Evolutionary conservation across 2,888 invertebrate species (phyloP), one percentile per base, ranked within the genome.

Genomic region (Ophioninae sp.): DNA sequence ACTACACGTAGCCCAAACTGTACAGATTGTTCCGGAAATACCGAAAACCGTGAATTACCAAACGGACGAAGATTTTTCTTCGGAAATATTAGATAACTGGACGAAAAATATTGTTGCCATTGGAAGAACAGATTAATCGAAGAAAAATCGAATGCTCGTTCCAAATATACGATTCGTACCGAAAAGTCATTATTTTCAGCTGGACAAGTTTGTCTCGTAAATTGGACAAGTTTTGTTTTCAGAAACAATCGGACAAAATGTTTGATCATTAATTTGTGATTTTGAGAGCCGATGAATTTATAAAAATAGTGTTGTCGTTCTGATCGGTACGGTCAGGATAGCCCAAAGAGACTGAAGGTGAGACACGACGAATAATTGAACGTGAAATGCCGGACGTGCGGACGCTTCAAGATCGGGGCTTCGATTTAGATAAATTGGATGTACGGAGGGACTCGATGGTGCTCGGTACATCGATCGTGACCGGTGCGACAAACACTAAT

Each of bases 1-100:
- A 87, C 89, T 89, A 64, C 21, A 84, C 86, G 68, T 50, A 72
- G 74, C 74, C 62, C 76, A 61, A 73, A 81, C 67, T 30, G 50
- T 37, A 69, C 20, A 61, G n/a, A 57, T 69, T 61, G 13, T 37
- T 50, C 37, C 8, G 69, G 20, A 68, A 61, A 77, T 61, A 57
- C 3, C 30, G 30, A 57, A 59, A 65, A 65, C 44, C 10, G 10
- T 50, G 10, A 50, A 50, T 3, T 50, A 10, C 13, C 13, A 50
- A 50, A 1, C 13, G 44, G 10, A 13, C 44, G 13, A 50, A 13
- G 21, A 20, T 64, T 62, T 62, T 56, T 41, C 44, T 30, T 30
- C 30, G 3, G 30, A 30, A 30, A 30, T 1, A 30, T 2, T 30
- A 2, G 30, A 30, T 2, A 30, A 3, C 30, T 30, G 30, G 30